Percentiles rank a stretch among this genome's conserved stretches.
Conservation (phyloP, 2,888 invertebrate species). For the Melanostoma scalare region DNA sequence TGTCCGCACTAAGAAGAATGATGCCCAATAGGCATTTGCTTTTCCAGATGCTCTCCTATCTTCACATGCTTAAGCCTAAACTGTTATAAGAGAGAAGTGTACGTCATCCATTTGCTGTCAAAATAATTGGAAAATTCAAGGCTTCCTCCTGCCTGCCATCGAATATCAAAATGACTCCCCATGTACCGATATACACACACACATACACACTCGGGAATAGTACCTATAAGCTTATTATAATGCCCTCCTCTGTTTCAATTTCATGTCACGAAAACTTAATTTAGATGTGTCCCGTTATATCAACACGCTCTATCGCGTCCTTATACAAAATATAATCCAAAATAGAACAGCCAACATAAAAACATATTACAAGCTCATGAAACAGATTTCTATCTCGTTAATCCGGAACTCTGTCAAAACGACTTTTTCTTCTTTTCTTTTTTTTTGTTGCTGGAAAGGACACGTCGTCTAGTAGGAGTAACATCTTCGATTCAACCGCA, state of each 20-base stretch:
- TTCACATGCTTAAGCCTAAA: no score
- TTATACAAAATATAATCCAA: conserved; percentile 2
- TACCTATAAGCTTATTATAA: neutral
- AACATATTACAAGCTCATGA: conserved; percentile 58
- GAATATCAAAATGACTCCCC: no score
- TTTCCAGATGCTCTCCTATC: no score
- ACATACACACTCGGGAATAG: no score
- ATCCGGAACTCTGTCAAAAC: conserved; percentile 18
- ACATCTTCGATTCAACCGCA: conserved; percentile 7
- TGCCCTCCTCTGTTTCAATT: conserved; percentile 13
- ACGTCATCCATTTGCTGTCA: no score
- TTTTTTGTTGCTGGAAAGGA: neutral
- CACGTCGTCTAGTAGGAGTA: neutral
- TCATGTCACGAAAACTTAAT: conserved; percentile 33
- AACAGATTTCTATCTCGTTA: conserved; percentile 67
- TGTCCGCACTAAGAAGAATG: no score
- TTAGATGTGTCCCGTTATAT: conserved; percentile 25
- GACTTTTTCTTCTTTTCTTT: neutral
- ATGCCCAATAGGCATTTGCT: no score
- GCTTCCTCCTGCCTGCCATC: no score
- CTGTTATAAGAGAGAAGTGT: no score
- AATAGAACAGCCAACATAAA: conserved; percentile 28
- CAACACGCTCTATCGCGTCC: conserved; percentile 16
- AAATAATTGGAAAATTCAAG: no score
- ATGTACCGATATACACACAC: neutral